A percentile compares a stretch with the other conserved stretches of the same genome.
phyloP scores from a whole-genome alignment of 2,797 vertebrate species.

The Amphiprion clarkii region DNA sequence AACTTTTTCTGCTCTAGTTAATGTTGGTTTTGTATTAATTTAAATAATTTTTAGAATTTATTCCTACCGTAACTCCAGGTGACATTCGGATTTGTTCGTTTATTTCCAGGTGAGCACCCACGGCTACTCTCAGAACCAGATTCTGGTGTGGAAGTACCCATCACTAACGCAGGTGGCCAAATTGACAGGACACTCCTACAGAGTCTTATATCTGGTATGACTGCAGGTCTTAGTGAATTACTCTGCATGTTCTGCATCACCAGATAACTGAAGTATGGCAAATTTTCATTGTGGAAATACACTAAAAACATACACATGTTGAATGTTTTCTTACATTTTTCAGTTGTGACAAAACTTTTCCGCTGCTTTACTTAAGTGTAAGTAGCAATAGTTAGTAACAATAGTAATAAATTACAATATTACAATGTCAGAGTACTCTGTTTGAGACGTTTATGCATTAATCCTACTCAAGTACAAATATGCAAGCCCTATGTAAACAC shows the following conservation, averaged over 20 bases:
- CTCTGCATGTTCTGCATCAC: neutral
- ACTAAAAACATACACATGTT: neutral
- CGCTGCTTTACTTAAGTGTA: neutral
- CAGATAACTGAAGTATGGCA: too few relatives aligned
- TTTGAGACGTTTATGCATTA: too few relatives aligned
- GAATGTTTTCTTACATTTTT: neutral
- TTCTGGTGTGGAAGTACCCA: constrained; percentile 90
- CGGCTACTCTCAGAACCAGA: constrained; percentile 91
- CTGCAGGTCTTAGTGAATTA: neutral
- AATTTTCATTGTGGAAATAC: neutral
- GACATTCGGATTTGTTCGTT: neutral
- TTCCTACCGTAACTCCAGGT: too few relatives aligned
- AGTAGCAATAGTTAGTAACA: neutral
- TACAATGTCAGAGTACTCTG: too few relatives aligned
- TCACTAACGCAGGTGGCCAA: constrained; percentile 90
- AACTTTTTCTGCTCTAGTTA: neutral
- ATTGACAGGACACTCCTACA: constrained; percentile 89
- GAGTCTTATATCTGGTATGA: constrained; percentile 88
- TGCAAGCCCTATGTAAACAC: too few relatives aligned
- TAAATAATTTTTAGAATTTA: neutral
- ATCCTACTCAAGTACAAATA: too few relatives aligned
- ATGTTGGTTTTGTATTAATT: neutral
- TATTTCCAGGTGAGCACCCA: constrained; percentile 87
- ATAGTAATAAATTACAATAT: too few relatives aligned
- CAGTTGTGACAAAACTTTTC: neutral